Conservation (phyloP, 2,113 vertebrate species). For the Rhinolophus ferrumequinum region DNA sequence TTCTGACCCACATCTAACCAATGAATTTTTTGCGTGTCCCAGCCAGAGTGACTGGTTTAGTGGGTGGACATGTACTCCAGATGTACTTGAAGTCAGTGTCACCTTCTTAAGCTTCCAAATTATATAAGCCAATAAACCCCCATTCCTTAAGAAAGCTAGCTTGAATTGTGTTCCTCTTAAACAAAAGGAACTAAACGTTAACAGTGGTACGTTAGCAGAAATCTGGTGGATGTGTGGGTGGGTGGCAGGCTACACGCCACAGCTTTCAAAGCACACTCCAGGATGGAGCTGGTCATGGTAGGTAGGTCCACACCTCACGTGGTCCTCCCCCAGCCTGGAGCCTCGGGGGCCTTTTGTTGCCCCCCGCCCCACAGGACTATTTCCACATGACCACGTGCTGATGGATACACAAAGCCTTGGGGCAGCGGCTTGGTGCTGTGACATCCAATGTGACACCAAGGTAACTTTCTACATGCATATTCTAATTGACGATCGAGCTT, state of each 20-base stretch:
- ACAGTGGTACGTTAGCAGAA: background rate
- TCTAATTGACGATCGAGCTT: background rate
- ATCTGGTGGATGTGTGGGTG: background rate
- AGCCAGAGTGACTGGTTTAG: background rate
- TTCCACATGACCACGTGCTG: background rate
- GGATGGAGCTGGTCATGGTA: background rate
- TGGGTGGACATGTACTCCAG: background rate
- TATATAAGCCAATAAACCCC: background rate
- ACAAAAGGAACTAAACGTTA: background rate
- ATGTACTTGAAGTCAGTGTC: background rate
- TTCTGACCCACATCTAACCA: background rate
- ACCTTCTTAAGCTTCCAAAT: background rate
- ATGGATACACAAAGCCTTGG: background rate
- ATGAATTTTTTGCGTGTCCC: too few relatives aligned
- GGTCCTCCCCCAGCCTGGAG: background rate
- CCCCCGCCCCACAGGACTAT: background rate
- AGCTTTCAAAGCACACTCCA: background rate
- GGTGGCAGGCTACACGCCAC: too few relatives aligned
- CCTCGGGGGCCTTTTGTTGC: background rate
- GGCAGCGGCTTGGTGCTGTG: background rate
- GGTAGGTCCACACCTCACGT: fast-evolving
- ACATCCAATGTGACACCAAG: background rate
- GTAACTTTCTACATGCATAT: background rate
- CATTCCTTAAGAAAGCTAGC: background rate
- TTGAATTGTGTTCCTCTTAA: background rate